Evolutionary conservation across 2,888 invertebrate species (phyloP), one percentile per base, ranked within the genome.

Genomic region (Thymelicus acteon): DNA sequence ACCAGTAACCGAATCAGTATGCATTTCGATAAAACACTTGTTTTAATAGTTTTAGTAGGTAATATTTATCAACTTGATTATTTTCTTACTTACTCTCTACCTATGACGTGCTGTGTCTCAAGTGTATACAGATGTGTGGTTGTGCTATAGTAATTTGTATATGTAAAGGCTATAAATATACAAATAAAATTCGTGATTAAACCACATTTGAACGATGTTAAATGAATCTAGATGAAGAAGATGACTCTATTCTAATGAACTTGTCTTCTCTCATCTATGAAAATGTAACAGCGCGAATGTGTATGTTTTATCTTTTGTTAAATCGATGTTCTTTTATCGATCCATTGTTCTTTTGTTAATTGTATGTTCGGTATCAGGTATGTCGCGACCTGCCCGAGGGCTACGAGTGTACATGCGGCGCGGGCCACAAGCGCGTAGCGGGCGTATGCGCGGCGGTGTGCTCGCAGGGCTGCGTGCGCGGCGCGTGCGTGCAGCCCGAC

Each of bases 401-500:
- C n/a, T 99, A 97, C 87, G 95, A 96, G 80, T 99, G 99, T 85
- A 95, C 95, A 74, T 99, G 99, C 89, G 97, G 97, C 52, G 94
- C 94, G 71, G 97, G 96, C 37, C 96, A 96, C 82, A 95, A 95
- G 76, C 89, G 93, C 19, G 95, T 95, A 76, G 94, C 95, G 83
- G 85, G 94, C 82, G 95, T 95, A 71, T 98, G 98, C 88, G 95
- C 96, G 76, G 97, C 97, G 0, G 96, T 97, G 80, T 98, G 98
- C 89, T 93, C 95, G 39, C 96, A 97, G 89, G 97, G 98, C 66
- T 98, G 98, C 90, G 97, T 98, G 57, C 95, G 97, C 82, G 98
- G 98, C 76, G 95, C 94, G 19, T 98, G 98, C 86, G 93, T 97
- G 24, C 96, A 96, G 80, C 98, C 98, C 65, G 95, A 97, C 83